phyloP scores from a whole-genome alignment of 2,888 invertebrate genomes.

The Eupithecia subfuscata region DNA sequence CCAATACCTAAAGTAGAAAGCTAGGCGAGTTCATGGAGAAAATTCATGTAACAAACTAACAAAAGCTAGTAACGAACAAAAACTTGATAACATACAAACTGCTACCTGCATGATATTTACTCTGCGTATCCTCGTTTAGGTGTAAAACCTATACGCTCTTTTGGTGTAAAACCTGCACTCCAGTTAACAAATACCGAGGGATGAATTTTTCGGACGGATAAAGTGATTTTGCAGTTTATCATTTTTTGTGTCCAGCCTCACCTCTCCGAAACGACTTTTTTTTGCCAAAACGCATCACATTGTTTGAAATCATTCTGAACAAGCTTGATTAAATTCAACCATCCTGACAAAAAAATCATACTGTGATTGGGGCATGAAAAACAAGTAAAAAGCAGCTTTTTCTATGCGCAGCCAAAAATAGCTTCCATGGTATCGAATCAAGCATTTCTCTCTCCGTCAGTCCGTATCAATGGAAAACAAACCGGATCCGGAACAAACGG shows the following conservation, averaged over 20 bases:
- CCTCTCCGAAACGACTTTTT: neutral
- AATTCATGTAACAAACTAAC: neutral
- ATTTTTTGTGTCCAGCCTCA: neutral
- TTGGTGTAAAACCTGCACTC: neutral
- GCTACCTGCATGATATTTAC: neutral
- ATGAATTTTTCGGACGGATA: neutral
- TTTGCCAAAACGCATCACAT: neutral
- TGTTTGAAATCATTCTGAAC: neutral
- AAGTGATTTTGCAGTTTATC: neutral
- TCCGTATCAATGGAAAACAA: constrained; percentile 23
- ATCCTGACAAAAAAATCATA: neutral
- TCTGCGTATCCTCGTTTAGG: neutral
- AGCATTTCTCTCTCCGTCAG: constrained; percentile 9
- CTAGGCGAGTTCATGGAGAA: too few species aligned
- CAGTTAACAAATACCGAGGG: neutral
- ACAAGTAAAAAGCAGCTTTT: neutral
- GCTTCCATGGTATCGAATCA: constrained; percentile 12
- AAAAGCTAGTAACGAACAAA: neutral
- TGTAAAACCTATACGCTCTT: neutral
- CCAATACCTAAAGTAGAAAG: too few species aligned
- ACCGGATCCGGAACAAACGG: constrained; percentile 22
- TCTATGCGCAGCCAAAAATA: neutral
- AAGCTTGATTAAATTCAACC: neutral
- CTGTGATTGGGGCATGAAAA: neutral
- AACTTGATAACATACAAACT: neutral